A percentile compares a stretch with the other conserved stretches of the same genome.
These are phyloP conservation scores for Entelurus aequoreus DNA, from an alignment of 2,113 vertebrate genomes.

Conservation along the genomic window DNA sequence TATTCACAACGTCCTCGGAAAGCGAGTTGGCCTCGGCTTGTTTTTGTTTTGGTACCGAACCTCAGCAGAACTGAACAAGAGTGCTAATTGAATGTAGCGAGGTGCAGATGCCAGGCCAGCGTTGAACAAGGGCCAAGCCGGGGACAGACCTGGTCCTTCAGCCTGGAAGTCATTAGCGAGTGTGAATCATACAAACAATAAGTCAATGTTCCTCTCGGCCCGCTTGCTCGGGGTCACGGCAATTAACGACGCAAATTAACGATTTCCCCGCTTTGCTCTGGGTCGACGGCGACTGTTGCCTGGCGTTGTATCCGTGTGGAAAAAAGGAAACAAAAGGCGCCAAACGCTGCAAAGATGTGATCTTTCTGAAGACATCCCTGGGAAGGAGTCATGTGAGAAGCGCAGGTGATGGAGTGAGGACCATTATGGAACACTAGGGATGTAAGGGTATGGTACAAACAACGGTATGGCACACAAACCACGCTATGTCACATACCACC, in stretches of 20 bases:
- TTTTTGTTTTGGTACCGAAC: conserved; percentile 59
- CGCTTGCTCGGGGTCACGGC: conserved; percentile 65
- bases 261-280: conserved; percentile 56
- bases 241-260: conserved; percentile 67
- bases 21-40: conserved; percentile 41
- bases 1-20: conserved; percentile 54
- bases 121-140: conserved; percentile 65
- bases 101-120: conserved; percentile 60
- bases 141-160: conserved; percentile 67
- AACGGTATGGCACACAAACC: too few relatives aligned
- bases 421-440: conserved; percentile 56
- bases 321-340: conserved; percentile 6
- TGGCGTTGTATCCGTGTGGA: conserved; percentile 14
- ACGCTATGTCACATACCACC: conserved; percentile 67
- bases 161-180: conserved; percentile 70
- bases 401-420: conserved; percentile 47
- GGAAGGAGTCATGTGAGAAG: conserved; percentile 51
- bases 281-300: conserved; percentile 49
- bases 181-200: conserved; percentile 75
- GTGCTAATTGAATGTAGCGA: conserved; percentile 66
- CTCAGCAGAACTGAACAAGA: conserved; percentile 50
- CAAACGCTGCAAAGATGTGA: conserved; percentile 19
- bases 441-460: too few relatives aligned
- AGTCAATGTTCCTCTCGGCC: conserved; percentile 72
- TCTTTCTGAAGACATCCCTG: conserved; percentile 24